Percentiles rank a stretch among this genome's conserved stretches.
Evolutionary conservation across 2,113 vertebrate species (phyloP).

Genomic region (Hoplias malabaricus): DNA sequence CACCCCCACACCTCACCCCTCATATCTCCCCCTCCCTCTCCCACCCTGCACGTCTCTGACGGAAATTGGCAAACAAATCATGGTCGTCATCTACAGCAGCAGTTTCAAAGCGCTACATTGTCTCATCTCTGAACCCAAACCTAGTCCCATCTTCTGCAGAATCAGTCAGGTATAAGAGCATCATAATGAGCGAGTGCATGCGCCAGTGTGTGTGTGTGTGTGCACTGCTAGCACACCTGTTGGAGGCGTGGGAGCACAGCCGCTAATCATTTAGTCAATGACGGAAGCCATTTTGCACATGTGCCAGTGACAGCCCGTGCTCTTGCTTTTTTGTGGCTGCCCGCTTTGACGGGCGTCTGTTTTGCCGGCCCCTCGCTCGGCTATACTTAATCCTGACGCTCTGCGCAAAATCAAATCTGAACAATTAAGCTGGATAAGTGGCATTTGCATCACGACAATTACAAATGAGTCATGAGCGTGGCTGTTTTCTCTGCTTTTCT

Average conservation of each 20-base stretch:
- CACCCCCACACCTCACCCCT: neutral
- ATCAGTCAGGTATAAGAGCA: neutral
- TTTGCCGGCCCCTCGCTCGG: neutral
- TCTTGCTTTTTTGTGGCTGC: neutral
- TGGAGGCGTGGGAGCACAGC: constrained; percentile 29
- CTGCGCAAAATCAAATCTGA: neutral
- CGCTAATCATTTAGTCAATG: constrained; percentile 41
- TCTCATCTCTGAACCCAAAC: neutral
- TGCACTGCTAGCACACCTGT: constrained; percentile 25
- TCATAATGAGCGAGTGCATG: constrained; percentile 18
- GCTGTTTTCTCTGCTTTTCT: neutral
- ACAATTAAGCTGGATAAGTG: constrained; percentile 20
- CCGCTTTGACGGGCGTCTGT: constrained; percentile 36
- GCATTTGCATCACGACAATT: neutral
- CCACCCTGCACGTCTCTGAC: constrained; percentile 21
- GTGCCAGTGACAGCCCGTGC: constrained; percentile 7
- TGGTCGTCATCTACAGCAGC: neutral
- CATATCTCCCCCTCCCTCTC: neutral
- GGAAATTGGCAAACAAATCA: constrained; percentile 29
- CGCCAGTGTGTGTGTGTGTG: neutral
- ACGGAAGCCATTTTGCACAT: constrained; percentile 8
- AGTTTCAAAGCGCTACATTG: neutral
- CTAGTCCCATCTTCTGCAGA: neutral
- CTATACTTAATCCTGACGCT: constrained; percentile 4
- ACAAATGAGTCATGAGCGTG: neutral